Evolutionary conservation across 2,797 vertebrate species (phyloP).

Genomic region (Petrocephalus sullivani): DNA sequence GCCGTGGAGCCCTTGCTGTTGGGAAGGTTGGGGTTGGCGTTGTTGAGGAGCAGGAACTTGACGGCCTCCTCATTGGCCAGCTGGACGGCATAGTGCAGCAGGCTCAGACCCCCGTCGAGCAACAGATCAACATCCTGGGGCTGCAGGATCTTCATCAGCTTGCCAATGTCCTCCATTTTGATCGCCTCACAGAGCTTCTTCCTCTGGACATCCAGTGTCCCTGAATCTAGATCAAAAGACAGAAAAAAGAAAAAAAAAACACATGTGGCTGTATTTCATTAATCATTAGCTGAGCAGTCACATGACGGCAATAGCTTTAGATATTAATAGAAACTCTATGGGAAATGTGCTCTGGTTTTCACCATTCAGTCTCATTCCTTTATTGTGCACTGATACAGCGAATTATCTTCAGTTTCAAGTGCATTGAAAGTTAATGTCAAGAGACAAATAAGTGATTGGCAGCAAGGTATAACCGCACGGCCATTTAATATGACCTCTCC

Average conservation of each 20-base stretch:
- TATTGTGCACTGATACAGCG: background rate
- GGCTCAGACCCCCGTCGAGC: slow-evolving; percentile 77
- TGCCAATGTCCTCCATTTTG: slow-evolving; percentile 78
- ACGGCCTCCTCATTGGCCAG: slow-evolving; percentile 86
- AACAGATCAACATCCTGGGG: slow-evolving; percentile 91
- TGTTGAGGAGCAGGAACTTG: slow-evolving; percentile 90
- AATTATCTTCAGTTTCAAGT: background rate
- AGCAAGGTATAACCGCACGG: background rate
- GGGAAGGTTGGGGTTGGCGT: slow-evolving; percentile 82
- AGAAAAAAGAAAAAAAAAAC: slow-evolving; percentile 7
- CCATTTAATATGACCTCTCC: background rate
- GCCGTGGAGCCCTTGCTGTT: slow-evolving; percentile 79
- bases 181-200: slow-evolving; percentile 88
- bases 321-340: background rate
- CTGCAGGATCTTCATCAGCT: slow-evolving; percentile 96
- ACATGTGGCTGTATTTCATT: background rate
- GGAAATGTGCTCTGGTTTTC: background rate
- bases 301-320: background rate
- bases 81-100: slow-evolving; percentile 82
- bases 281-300: background rate
- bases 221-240: slow-evolving; percentile 65
- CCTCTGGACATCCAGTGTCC: slow-evolving; percentile 77
- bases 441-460: background rate
- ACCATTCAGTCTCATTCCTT: background rate
- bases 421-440: background rate